Percentiles rank a stretch among this genome's conserved stretches.
phyloP scores from a whole-genome alignment of 2,113 vertebrate genomes.

The Thryonomys swinderianus region DNA sequence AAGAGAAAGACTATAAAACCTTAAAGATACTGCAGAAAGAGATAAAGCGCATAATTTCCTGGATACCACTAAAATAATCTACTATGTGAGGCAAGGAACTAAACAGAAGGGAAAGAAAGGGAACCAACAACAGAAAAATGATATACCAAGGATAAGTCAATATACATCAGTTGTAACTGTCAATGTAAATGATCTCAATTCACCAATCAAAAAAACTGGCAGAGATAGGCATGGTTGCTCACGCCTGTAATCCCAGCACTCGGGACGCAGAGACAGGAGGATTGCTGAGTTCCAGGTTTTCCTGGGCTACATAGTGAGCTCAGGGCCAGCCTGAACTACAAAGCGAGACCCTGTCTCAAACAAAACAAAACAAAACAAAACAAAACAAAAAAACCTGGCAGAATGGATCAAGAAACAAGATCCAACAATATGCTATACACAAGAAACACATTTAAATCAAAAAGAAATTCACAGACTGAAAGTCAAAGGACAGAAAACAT shows the following conservation, averaged over 20 bases:
- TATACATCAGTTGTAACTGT: not conserved
- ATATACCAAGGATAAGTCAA: not conserved
- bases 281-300: too few species aligned
- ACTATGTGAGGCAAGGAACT: not conserved
- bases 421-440: not conserved
- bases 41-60: not conserved
- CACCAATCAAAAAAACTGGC: not conserved
- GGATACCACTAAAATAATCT: not conserved
- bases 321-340: too few species aligned
- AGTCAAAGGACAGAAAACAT: not conserved
- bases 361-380: not conserved
- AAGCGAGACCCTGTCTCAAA: too few species aligned
- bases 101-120: not conserved
- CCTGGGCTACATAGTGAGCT: too few species aligned
- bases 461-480: not conserved
- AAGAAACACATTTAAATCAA: not conserved
- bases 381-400: not conserved
- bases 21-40: not conserved
- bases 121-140: not conserved
- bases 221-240: too few species aligned
- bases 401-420: not conserved
- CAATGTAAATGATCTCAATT: not conserved
- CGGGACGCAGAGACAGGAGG: too few species aligned
- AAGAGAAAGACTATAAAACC: not conserved
- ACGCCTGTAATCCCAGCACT: too few species aligned